A percentile compares a stretch with the other conserved stretches of the same genome.
These are phyloP conservation scores for Thaumetopoea pityocampa DNA, from an alignment of 1,140 invertebrate genomes.

Conservation along the genomic window DNA sequence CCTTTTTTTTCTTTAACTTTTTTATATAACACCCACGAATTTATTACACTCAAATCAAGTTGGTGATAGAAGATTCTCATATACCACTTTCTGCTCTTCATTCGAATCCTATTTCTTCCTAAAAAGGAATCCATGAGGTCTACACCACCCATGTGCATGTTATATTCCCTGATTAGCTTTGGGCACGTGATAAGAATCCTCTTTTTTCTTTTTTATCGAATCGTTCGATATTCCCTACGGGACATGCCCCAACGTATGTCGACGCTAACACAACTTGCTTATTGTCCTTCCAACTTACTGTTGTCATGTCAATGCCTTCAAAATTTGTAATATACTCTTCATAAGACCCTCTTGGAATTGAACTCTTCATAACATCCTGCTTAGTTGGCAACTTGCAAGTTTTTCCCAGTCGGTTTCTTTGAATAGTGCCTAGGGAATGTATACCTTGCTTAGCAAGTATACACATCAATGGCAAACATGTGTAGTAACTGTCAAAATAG, in stretches of 20 bases:
- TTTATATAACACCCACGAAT: slow-evolving; percentile 17
- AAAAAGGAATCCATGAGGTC: slow-evolving; percentile 17
- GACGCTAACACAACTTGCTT: slow-evolving; percentile 26
- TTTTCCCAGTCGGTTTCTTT: slow-evolving; percentile 20
- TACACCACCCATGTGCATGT: slow-evolving; percentile 16
- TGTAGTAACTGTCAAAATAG: slow-evolving; percentile 11
- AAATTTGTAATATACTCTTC: slow-evolving; percentile 23
- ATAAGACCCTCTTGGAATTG: slow-evolving; percentile 20
- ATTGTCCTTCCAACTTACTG: slow-evolving; percentile 28
- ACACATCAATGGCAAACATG: slow-evolving; percentile 10
- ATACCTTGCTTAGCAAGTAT: slow-evolving; percentile 22
- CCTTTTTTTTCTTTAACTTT: slow-evolving; percentile 7
- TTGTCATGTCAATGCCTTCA: slow-evolving; percentile 23
- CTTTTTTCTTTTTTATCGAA: slow-evolving; percentile 27
- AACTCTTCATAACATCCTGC: slow-evolving; percentile 15
- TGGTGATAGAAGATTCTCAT: too few species aligned
- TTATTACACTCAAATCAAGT: too few species aligned
- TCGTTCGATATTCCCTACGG: slow-evolving; percentile 21
- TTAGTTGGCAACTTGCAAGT: slow-evolving; percentile 20
- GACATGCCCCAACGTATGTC: slow-evolving; percentile 27
- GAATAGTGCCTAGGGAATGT: slow-evolving; percentile 16
- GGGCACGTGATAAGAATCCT: slow-evolving; percentile 13
- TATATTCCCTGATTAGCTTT: slow-evolving; percentile 17
- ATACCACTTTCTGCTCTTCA: slow-evolving; percentile 16
- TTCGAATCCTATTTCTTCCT: slow-evolving; percentile 12